A percentile compares a stretch with the other conserved stretches of the same genome.
Evolutionary conservation across 2,113 vertebrate species (phyloP).

Genomic region (Paramormyrops kingsleyae): DNA sequence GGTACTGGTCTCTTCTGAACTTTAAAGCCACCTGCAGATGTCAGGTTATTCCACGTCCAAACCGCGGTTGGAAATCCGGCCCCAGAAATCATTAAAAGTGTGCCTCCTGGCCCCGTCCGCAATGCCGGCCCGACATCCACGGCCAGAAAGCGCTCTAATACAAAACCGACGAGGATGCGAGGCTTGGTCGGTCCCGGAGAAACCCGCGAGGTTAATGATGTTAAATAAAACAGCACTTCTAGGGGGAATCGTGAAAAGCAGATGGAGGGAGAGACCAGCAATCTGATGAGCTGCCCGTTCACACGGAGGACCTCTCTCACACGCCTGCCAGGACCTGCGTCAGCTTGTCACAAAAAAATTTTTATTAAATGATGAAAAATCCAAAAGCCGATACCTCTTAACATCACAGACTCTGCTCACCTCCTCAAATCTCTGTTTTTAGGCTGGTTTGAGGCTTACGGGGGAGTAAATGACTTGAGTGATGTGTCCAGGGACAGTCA

Average conservation of each 20-base stretch:
- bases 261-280: background rate
- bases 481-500: background rate
- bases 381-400: background rate
- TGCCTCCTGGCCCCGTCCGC: conserved; percentile 13
- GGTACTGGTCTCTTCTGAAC: background rate
- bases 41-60: conserved; percentile 27
- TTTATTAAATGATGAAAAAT: background rate
- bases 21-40: conserved; percentile 27
- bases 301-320: background rate
- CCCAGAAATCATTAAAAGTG: conserved; percentile 20
- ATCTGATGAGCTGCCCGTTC: background rate
- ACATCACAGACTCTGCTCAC: background rate
- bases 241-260: background rate
- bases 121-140: background rate
- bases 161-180: conserved; percentile 15
- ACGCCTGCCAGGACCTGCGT: background rate
- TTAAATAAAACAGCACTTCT: background rate
- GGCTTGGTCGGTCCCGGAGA: background rate
- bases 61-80: background rate
- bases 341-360: background rate
- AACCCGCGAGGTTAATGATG: background rate
- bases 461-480: background rate
- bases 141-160: background rate
- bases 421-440: background rate
- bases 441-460: background rate